Evolutionary conservation across 2,113 vertebrate genomes (phyloP), one percentile per base, ranked within the genome.

Genomic region (Campylorhamphus procurvoides): DNA sequence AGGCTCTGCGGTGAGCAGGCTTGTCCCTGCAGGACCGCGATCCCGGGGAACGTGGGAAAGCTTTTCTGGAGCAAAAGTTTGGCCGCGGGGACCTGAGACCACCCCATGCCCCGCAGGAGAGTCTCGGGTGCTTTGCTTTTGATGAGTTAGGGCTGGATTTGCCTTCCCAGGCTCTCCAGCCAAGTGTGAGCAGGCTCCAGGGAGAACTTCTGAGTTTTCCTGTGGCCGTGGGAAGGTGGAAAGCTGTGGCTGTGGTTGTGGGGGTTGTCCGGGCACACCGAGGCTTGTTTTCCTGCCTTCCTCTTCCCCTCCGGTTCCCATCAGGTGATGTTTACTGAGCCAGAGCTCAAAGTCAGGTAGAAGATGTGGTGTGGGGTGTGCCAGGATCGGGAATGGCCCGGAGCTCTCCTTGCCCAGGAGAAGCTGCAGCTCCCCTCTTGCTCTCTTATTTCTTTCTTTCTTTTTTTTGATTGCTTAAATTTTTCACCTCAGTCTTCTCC

Each of bases 301-400:
- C 58, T 22, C n/a, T 68, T 52, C 50, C 62, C 46, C 42, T 17
- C 44, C 14, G 19, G 50, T 49, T 71, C 52, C 49, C 24, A 13
- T 59, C 86, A 79, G 93, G 94, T 90, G 94, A 63, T 58, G 78
- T 72, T 92, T 76, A 6, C 90, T 1, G 63, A 81, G 63, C 67
- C 63, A 9, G 89, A 53, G 94, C 71, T 33, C 55, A 1, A 2
- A 20, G 91, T 13, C 80, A 42, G 73, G 86, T 31, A 47, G 5
- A 75, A 92, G 89, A 64, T 2, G 22, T 37, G 91, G 91, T 3
- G 18, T 37, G 86, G 79, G 31, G 5, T 1, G 22, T 58, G 83
- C 68, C n/a, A 1, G 77, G 69, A 46, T 39, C 27, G 29, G 87
- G 91, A 92, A 11, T 3, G 55, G 92, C 76, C 31, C 9, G 3